These are phyloP conservation scores for Delia radicum DNA, from an alignment of 1,140 invertebrate species.

Conservation along the genomic window DNA sequence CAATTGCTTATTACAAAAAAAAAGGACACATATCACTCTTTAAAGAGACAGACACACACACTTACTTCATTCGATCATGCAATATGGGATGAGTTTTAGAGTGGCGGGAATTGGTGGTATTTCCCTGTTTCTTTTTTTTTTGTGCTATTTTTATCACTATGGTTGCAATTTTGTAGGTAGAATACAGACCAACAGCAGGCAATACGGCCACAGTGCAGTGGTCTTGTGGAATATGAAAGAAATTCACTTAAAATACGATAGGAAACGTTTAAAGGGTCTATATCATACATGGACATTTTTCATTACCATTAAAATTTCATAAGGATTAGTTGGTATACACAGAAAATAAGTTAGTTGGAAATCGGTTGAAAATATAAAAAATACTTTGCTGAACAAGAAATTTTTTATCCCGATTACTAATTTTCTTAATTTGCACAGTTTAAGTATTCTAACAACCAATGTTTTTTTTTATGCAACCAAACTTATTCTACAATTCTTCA, in stretches of 20 bases:
- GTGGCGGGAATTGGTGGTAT: background rate
- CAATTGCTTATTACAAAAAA: background rate
- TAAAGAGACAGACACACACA: background rate
- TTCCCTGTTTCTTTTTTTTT: background rate
- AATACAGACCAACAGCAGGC: background rate
- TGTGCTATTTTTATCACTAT: background rate
- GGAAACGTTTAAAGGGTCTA: background rate
- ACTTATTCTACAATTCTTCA: no score
- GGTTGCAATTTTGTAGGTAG: background rate
- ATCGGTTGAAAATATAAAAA: no score
- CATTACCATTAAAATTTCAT: no score
- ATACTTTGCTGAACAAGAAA: no score
- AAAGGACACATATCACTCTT: constrained; percentile 7
- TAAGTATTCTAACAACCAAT: no score
- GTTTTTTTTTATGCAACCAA: no score
- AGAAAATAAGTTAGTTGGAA: no score
- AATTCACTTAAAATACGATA: background rate
- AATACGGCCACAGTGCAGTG: background rate
- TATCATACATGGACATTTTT: no score
- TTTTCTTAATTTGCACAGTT: no score
- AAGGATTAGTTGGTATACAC: no score
- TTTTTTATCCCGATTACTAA: no score
- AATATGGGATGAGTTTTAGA: background rate
- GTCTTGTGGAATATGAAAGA: background rate
- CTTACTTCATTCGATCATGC: background rate